These are phyloP conservation scores for Prostheceraeus crozeri DNA, from an alignment of 2,888 invertebrate genomes.

Conservation along the genomic window DNA sequence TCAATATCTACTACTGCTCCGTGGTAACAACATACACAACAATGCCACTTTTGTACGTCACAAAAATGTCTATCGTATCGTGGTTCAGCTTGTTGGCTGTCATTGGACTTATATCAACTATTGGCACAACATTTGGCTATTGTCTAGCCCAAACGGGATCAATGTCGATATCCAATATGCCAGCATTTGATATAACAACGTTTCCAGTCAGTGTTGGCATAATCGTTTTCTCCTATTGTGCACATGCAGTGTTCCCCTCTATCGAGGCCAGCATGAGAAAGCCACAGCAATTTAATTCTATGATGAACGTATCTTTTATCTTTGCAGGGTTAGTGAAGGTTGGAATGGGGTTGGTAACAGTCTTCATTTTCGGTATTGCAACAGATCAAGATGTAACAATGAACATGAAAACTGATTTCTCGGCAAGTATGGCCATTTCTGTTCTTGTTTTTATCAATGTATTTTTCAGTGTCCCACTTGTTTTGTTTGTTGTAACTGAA, in stretches of 20 bases:
- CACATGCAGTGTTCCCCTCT: conserved; percentile 36
- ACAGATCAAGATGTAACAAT: conserved; percentile 31
- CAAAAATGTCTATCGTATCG: conserved; percentile 37
- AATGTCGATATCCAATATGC: conserved; percentile 28
- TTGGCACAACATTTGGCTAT: conserved; percentile 30
- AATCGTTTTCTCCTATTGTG: conserved; percentile 37
- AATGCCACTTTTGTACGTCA: conserved; percentile 31
- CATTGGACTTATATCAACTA: conserved; percentile 28
- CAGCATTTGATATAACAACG: not conserved
- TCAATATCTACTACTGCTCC: conserved; percentile 30
- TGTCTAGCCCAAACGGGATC: conserved; percentile 23
- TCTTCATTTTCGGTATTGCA: conserved; percentile 33
- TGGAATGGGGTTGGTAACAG: conserved; percentile 23
- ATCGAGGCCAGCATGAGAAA: conserved; percentile 36
- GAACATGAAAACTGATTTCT: conserved; percentile 19
- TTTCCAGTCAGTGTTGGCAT: conserved; percentile 33
- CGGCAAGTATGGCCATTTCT: not conserved
- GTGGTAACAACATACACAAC: conserved; percentile 21
- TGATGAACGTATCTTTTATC: conserved; percentile 35
- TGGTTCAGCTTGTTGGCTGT: conserved; percentile 37
- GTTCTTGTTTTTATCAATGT: conserved; percentile 32
- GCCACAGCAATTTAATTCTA: conserved; percentile 19
- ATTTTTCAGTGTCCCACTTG: conserved; percentile 36
- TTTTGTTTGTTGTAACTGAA: conserved; percentile 35
- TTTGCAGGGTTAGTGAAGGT: conserved; percentile 35